Evolutionary conservation across 2,113 vertebrate species (phyloP).

Genomic region (Mus musculus): GRCm39 chr12:69439001-69439500

Average conservation of each 20-base stretch:
- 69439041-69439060: too few relatives aligned
- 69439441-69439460: background rate
- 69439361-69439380: background rate
- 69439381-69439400: background rate
- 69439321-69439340: background rate
- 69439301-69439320: background rate
- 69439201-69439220: background rate
- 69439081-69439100: too few relatives aligned
- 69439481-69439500: background rate
- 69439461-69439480: background rate
- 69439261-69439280: background rate
- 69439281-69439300: background rate
- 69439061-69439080: too few relatives aligned
- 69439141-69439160: background rate
- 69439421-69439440: background rate
- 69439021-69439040: too few relatives aligned
- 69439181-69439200: background rate
- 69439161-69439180: background rate
- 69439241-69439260: background rate
- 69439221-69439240: background rate
- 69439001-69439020: too few relatives aligned
- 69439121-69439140: background rate
- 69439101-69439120: background rate
- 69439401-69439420: conserved; percentile 25
- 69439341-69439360: background rate